Evolutionary conservation across 2,797 vertebrate species (phyloP), one percentile per base, ranked within the genome.

Genomic region (Sciaenops ocellatus): DNA sequence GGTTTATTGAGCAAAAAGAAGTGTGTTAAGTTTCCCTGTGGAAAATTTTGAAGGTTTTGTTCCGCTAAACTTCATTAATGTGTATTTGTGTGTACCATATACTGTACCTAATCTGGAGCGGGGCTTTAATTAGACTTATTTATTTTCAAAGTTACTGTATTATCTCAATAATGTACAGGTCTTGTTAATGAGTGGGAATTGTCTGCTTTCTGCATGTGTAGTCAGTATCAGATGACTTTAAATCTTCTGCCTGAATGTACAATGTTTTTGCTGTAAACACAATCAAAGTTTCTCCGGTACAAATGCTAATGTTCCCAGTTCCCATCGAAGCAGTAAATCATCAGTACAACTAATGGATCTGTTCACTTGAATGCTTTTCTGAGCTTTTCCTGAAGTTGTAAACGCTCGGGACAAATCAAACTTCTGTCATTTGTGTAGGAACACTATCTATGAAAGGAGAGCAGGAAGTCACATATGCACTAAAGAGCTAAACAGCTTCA

Each of bases 121-220:
- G 51, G 76, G 66, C 64, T 86, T 81, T 67, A 59, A 72, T 80
- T 17, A 6, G 20, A 60, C 1, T 11, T 77, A 55, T 84, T 78
- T 76, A 74, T 86, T 87, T 59, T 28, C 24, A 16, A 17, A 57
- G 3, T 61, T 38, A 22, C 5, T 56, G 0, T 44, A 61, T 26
- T 72, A 16, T 11, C 5, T 38, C 34, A 9, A 12, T 62, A 24
- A 22, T 44, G 10, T 80, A 34, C 56, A 75, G 16, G 28, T 69
- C n/a, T 77, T 46, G 28, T 61, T 68, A 34, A 28, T n/a, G 24
- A 70, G 38, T 62, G 26, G 17, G 12, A 63, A 34, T 55, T 67
- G 61, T 71, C 48, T 79, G 56, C 50, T 75, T 72, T 65, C 13
- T 84, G 73, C 78, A 87, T 81, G 83, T 79, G 57, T 74, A 61